Percentiles rank a stretch among this genome's conserved stretches.
Conservation (phyloP, 2,888 invertebrate genomes). For the Coecobrya sp. region DNA sequence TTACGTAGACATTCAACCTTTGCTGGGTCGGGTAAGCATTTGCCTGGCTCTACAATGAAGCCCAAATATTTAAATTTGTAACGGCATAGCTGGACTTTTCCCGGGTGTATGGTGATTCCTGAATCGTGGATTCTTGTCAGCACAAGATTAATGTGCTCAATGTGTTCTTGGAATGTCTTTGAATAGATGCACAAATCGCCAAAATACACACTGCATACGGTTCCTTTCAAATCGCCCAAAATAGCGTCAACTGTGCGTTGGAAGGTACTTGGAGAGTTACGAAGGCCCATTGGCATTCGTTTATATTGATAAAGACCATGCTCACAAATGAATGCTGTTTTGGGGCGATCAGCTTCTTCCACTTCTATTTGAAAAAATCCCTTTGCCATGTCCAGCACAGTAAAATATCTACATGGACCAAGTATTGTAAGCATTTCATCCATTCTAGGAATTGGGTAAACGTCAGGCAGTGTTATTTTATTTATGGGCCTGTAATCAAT, state of each 20-base stretch:
- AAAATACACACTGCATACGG: slow-evolving; percentile 85
- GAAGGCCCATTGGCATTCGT: slow-evolving; percentile 87
- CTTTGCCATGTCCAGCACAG: slow-evolving; percentile 86
- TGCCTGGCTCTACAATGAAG: slow-evolving; percentile 87
- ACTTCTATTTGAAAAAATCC: slow-evolving; percentile 87
- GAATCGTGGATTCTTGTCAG: slow-evolving; percentile 81
- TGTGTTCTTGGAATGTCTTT: slow-evolving; percentile 76
- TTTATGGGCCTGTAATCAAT: slow-evolving; percentile 86
- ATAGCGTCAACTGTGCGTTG: slow-evolving; percentile 87
- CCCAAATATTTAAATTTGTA: slow-evolving; percentile 87
- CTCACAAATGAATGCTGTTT: slow-evolving; percentile 87
- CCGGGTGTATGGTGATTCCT: slow-evolving; percentile 84
- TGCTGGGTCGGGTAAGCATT: slow-evolving; percentile 87
- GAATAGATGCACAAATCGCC: slow-evolving; percentile 87
- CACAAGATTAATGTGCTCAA: neutral
- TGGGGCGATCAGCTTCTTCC: slow-evolving; percentile 83
- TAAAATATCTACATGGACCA: slow-evolving; percentile 84
- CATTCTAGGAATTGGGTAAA: slow-evolving; percentile 86
- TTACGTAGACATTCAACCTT: slow-evolving; percentile 85
- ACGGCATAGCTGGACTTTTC: slow-evolving; percentile 55
- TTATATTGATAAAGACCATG: slow-evolving; percentile 87
- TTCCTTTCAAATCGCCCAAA: slow-evolving; percentile 85
- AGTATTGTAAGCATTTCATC: slow-evolving; percentile 87
- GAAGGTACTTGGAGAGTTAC: slow-evolving; percentile 87
- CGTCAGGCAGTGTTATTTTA: slow-evolving; percentile 81